phyloP scores from a whole-genome alignment of 1,140 invertebrate genomes.

The Brachionus sp. region DNA sequence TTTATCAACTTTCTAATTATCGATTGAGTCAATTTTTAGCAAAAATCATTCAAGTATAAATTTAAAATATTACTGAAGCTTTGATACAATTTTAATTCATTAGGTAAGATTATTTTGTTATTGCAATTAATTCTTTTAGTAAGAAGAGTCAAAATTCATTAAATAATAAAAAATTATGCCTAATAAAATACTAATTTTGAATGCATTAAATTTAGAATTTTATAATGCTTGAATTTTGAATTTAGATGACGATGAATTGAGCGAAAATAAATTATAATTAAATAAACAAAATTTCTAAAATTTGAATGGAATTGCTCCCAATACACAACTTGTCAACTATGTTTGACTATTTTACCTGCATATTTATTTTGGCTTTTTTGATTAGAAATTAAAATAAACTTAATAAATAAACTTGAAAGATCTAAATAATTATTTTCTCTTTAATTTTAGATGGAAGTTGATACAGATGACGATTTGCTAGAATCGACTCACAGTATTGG shows the following conservation, averaged over 20 bases:
- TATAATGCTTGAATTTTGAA: constrained; percentile 8
- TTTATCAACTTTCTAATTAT: too few species aligned
- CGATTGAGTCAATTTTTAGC: too few species aligned
- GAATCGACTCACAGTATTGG: background rate
- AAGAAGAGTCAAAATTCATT: background rate
- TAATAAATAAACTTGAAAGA: background rate
- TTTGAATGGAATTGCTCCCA: background rate
- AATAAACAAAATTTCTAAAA: background rate
- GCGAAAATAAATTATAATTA: background rate
- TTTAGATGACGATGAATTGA: background rate
- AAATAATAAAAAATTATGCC: background rate
- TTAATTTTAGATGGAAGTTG: constrained; percentile 4
- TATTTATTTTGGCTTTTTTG: background rate
- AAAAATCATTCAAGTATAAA: too few species aligned
- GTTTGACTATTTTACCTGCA: background rate
- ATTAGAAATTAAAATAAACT: background rate
- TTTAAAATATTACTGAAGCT: background rate
- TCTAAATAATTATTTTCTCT: background rate
- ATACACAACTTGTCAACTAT: background rate
- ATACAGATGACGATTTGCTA: constrained; percentile 40
- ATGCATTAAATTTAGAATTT: background rate
- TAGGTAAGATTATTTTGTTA: constrained; percentile 2
- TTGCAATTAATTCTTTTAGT: background rate
- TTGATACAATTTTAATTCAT: background rate
- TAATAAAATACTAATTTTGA: background rate